Evolutionary conservation across 2,113 vertebrate species (phyloP), one percentile per base, ranked within the genome.

Genomic region (Oophaga pumilio): DNA sequence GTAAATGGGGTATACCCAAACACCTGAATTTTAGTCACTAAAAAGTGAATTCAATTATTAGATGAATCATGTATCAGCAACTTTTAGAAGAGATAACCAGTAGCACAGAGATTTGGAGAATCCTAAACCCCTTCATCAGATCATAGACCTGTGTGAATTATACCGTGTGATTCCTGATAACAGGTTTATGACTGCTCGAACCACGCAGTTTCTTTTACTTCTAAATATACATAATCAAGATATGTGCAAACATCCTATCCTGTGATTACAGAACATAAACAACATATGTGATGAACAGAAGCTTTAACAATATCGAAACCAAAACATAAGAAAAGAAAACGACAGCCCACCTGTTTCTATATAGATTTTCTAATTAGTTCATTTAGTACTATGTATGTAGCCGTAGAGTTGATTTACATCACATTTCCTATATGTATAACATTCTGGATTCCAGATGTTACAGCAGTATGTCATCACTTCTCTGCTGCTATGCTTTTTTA

Each of bases 201-300:
- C 8, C 2, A 22, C 8, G 17, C 11, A 12, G 18, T 15, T 33
- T 74, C 28, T 18, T 49, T 1, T 15, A 28, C 26, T 73, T 73
- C 50, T 28, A 52, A 18, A 64, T 85, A 85, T 76, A 85, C 56
- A 52, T 77, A 77, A 86, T 86, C 76, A 79, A 52, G 85, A 86
- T 59, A 33, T 52, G 14, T 69, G 76, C 62, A 86, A 79, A 80
- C 85, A 86, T 79, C 76, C 62, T 50, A 68, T 64, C 43, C 26
- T 26, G 49, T 79, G 76, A 86, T 86, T 86, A 86, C 9, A 64
- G 60, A 86, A 86, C n/a, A 78, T 86, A 86, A 78, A 86, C 76
- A 86, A 20, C 50, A 64, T 86, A 64, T 66, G 56, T 79, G 26
- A 77, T 33, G 62, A 79, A 86, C 50, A 79, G 53, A 76, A 50